Evolutionary conservation across 2,888 invertebrate species (phyloP).

Genomic region (Drosophila austrosaltans): DNA sequence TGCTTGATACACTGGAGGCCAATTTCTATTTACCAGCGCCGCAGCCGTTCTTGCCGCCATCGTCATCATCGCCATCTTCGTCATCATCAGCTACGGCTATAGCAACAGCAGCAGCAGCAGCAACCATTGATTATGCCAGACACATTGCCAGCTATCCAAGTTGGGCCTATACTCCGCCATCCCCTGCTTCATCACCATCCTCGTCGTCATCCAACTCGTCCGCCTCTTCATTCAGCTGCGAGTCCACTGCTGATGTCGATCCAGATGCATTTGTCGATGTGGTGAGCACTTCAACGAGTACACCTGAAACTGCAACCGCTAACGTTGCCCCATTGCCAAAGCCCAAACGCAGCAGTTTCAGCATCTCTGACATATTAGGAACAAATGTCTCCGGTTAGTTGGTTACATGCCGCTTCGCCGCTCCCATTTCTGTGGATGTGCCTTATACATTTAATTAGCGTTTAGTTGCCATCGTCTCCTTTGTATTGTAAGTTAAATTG

Average conservation of each 20-base stretch:
- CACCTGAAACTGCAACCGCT: constrained; percentile 32
- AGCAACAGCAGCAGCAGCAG: too few species aligned
- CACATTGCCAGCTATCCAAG: constrained; percentile 68
- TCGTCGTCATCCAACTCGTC: constrained; percentile 54
- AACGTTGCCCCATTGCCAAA: constrained; percentile 47
- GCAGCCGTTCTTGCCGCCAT: constrained; percentile 21
- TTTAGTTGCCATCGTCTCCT: constrained; percentile 50
- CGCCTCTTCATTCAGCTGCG: constrained; percentile 43
- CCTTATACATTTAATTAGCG: constrained; percentile 74
- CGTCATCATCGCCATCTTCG: constrained; percentile 41
- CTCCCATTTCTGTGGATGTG: constrained; percentile 65
- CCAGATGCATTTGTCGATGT: constrained; percentile 73
- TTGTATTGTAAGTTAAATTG: constrained; percentile 63
- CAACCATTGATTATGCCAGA: constrained; percentile 66
- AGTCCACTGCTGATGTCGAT: constrained; percentile 49
- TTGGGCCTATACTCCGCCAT: constrained; percentile 71
- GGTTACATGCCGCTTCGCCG: constrained; percentile 22
- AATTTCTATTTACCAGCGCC: constrained; percentile 70
- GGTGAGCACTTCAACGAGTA: constrained; percentile 62
- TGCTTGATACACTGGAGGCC: constrained; percentile 65
- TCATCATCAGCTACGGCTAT: neutral
- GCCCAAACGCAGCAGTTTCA: constrained; percentile 79
- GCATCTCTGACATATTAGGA: constrained; percentile 82
- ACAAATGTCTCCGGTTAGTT: constrained; percentile 55
- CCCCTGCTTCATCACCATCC: constrained; percentile 61